These are phyloP conservation scores for Tetheella fluctuosa DNA, from an alignment of 2,888 invertebrate genomes.

Conservation along the genomic window DNA sequence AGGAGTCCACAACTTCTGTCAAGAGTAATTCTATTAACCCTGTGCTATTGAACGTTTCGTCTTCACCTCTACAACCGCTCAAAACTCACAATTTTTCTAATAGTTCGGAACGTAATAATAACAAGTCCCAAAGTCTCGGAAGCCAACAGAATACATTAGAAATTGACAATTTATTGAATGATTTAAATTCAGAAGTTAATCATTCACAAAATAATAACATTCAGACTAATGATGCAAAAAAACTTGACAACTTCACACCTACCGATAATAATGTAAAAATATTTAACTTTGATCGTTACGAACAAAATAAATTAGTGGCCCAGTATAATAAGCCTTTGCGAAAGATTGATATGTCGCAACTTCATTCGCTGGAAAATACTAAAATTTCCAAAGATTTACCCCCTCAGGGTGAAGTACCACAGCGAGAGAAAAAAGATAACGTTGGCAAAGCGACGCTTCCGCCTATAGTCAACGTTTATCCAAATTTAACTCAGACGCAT, in stretches of 20 bases:
- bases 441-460: constrained; percentile 59
- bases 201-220: constrained; percentile 58
- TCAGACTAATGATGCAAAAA: constrained; percentile 42
- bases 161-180: constrained; percentile 70
- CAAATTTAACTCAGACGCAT: constrained; percentile 78
- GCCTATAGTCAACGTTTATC: constrained; percentile 77
- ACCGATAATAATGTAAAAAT: constrained; percentile 74
- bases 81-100: constrained; percentile 77
- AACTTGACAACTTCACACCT: constrained; percentile 48
- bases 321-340: constrained; percentile 67
- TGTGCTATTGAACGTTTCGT: constrained; percentile 73
- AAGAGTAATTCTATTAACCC: constrained; percentile 71
- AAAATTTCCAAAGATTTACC: constrained; percentile 78
- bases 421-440: constrained; percentile 58
- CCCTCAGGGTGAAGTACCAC: constrained; percentile 53
- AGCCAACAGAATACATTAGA: constrained; percentile 68
- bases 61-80: constrained; percentile 76
- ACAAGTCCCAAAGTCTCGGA: constrained; percentile 64
- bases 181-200: constrained; percentile 59
- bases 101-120: constrained; percentile 72
- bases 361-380: constrained; percentile 76
- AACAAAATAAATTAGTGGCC: constrained; percentile 69
- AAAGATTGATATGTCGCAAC: constrained; percentile 77
- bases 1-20: constrained; percentile 56
- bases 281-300: constrained; percentile 82